Base-by-base conservation (phyloP, 2,797 vertebrate species). In the Lagodon rhomboides region DNA sequence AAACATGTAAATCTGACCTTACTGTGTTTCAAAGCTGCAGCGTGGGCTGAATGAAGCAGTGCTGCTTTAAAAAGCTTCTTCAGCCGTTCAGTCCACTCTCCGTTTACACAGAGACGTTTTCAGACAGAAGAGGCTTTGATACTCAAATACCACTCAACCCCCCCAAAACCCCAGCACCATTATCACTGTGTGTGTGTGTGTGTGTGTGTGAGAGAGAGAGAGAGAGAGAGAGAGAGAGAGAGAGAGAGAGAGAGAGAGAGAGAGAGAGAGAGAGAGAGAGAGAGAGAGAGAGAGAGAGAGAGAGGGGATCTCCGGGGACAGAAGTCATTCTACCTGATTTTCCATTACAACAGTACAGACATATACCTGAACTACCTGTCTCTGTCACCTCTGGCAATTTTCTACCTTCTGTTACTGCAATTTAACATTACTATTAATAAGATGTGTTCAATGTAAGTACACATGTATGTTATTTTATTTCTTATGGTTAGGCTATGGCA, bases 1-100 rank as follows among this genome's bases (percentile, higher is more conserved):
- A 91, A 93, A 93, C 93, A 94, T 94, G 93, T 93, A 93, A 94
- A 95, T 94, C 88, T 95, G 94, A 95, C 94, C 93, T 95, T 94
- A 94, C 90, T 53, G 70, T 68, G 87, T 95, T 95, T 94, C 92
- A 94, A 92, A 94, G 93, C 86, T 50, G 25, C 54, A 70, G 71
- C 50, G n/a, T 41, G 2, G 69, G 74, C 83, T 89, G 82, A 90
- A 89, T 84, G 84, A 87, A 86, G 77, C 81, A 55, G 73, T 18
- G 34, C 83, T 70, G 83, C 82, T 82, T 82, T 87, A 85, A 89
- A 92, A 89, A 88, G 85, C 86, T 84, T 87, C 87, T 80, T 87
- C 80, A 65, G 74, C 77, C 75, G 44, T 71, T 83, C 82, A 88
- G 79, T 46, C n/a, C 12, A 71, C 56, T 89, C 85, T 90, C 90